Evolutionary conservation across 2,797 vertebrate genomes (phyloP), one percentile per base, ranked within the genome.

Genomic region (Cuniculus paca): DNA sequence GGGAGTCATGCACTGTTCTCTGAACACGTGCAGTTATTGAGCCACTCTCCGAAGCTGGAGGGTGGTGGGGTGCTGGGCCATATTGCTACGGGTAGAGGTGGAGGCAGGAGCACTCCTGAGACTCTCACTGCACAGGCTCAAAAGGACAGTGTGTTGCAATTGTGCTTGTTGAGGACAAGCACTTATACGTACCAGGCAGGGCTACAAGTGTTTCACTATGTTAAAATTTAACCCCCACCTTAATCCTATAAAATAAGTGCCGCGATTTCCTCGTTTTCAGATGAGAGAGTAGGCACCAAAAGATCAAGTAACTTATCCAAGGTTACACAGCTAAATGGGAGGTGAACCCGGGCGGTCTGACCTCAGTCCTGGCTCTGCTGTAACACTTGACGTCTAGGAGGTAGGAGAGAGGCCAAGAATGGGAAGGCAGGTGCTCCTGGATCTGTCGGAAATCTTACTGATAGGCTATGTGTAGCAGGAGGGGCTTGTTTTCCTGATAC

Each of bases 91-190:
- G 65, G 36, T 89, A 92, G 48, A 82, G 6, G 6, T 45, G 13
- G 0, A 10, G 16, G n/a, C 16, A 72, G n/a, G 6, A 7, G 3
- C 3, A 1, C 17, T 22, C 52, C 20, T 8, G 26, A 80, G 36
- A 28, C 19, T 0, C 17, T 54, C 68, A 81, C 63, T 54, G 6
- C 70, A 4, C 8, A 34, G 74, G 63, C 60, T 65, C 36, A 28
- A 26, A 36, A 82, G 28, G 19, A 61, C 75, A 65, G 54, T 63
- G 36, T 50, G 11, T 7, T 70, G 34, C 77, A 77, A 56, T 2
- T 13, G 5, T 16, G 5, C 28, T 65, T 58, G 12, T 48, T 87
- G 52, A 58, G 1, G 16, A 28, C 54, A 77, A 82, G 52, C 58
- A 56, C 17, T 28, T 58, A 36, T 28, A 39, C 9, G 17, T 88